phyloP scores from a whole-genome alignment of 2,113 vertebrate genomes.

The Carassius gibelio region DNA sequence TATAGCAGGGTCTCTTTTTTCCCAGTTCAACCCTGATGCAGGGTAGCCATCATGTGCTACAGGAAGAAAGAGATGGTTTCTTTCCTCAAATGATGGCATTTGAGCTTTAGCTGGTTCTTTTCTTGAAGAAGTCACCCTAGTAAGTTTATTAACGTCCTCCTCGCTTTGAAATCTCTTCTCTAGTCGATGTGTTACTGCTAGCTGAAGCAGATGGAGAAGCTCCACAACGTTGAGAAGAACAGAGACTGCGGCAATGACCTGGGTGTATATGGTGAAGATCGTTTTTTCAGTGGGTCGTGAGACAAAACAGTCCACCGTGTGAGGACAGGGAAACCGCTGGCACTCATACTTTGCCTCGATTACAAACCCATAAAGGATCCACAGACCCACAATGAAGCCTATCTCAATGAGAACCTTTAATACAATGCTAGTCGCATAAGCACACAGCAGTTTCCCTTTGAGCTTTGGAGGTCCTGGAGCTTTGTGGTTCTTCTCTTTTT shows the following conservation, averaged over 20 bases:
- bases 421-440: constrained; percentile 84
- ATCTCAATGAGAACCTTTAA: constrained; percentile 86
- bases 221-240: constrained; percentile 88
- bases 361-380: constrained; percentile 88
- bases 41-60: constrained; percentile 10
- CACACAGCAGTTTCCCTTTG: constrained; percentile 83
- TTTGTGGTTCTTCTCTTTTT: constrained; percentile 6
- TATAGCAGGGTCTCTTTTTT: constrained; percentile 13
- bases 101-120: not conserved
- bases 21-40: constrained; percentile 61
- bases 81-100: constrained; percentile 46
- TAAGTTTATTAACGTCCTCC: not conserved
- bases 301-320: constrained; percentile 91
- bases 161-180: constrained; percentile 61
- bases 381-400: constrained; percentile 87
- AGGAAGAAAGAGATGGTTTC: constrained; percentile 41
- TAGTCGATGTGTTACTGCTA: constrained; percentile 64
- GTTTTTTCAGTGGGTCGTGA: constrained; percentile 96
- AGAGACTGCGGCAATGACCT: constrained; percentile 85
- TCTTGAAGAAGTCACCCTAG: not conserved
- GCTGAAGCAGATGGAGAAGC: constrained; percentile 82
- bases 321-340: constrained; percentile 81
- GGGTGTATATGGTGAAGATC: constrained; percentile 94
- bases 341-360: constrained; percentile 84
- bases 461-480: constrained; percentile 59